Conservation (phyloP, 2,888 invertebrate genomes). For the Drosophila paranaensis region DNA sequence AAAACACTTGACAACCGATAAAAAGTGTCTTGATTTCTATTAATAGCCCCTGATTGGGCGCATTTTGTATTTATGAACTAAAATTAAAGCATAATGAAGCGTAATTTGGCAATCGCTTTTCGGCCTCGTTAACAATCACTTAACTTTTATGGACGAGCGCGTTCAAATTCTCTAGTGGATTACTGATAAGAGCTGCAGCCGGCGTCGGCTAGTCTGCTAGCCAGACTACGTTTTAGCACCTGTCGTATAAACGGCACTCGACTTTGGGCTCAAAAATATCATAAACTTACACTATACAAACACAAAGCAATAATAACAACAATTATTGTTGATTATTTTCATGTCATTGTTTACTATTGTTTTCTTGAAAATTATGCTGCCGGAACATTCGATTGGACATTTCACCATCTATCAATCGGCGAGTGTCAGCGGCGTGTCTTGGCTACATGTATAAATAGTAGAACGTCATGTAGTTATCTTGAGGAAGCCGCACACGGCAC, state of each 20-base stretch:
- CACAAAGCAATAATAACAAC: background rate
- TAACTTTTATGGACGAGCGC: conserved; percentile 20
- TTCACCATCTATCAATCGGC: conserved; percentile 28
- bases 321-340: background rate
- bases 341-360: conserved; percentile 1
- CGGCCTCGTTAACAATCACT: conserved; percentile 16
- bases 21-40: conserved; percentile 12
- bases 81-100: conserved; percentile 20
- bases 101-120: conserved; percentile 37
- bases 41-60: conserved; percentile 4
- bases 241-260: conserved; percentile 13
- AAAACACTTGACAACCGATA: conserved; percentile 28
- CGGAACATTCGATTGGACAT: conserved; percentile 44
- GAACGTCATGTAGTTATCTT: conserved; percentile 27
- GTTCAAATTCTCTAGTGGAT: conserved; percentile 3
- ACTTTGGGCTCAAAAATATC: conserved; percentile 1
- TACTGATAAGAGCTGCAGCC: conserved; percentile 29
- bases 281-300: background rate
- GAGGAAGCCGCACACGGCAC: conserved; percentile 52
- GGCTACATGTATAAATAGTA: background rate
- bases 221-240: conserved; percentile 19
- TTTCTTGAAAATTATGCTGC: conserved; percentile 2
- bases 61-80: background rate
- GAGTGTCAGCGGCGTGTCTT: conserved; percentile 13
- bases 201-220: conserved; percentile 45